These are phyloP conservation scores for Probosciger aterrimus DNA, from an alignment of 2,113 vertebrate species.

Conservation along the genomic window DNA sequence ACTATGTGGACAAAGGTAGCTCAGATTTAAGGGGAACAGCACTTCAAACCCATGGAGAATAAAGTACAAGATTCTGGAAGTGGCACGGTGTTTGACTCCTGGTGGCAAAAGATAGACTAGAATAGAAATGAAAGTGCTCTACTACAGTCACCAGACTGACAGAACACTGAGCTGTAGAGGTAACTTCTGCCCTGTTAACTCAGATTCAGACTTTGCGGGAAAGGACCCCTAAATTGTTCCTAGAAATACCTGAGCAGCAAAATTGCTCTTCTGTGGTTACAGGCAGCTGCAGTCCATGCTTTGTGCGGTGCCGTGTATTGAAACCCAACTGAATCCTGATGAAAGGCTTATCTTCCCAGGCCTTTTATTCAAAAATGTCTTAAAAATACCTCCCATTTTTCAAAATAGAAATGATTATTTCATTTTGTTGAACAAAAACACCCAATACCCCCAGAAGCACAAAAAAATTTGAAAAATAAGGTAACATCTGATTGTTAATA, in stretches of 20 bases:
- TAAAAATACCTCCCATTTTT: neutral
- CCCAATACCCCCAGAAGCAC: neutral
- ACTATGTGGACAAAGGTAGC: neutral
- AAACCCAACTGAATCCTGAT: neutral
- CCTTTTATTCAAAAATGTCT: neutral
- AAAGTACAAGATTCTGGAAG: neutral
- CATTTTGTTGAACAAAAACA: neutral
- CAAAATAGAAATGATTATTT: neutral
- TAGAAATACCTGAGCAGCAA: neutral
- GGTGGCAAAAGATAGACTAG: neutral
- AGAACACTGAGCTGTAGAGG: conserved; percentile 9
- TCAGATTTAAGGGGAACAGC: neutral
- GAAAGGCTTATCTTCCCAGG: neutral
- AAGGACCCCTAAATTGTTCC: neutral
- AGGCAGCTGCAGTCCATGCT: neutral
- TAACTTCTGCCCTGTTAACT: neutral
- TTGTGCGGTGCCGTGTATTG: neutral
- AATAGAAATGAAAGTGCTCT: neutral
- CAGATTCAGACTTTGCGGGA: neutral
- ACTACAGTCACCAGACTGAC: neutral
- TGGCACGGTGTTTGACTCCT: rapidly evolving
- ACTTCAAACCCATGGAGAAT: neutral
- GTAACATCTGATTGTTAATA: neutral
- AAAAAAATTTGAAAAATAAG: neutral
- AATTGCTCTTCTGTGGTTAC: neutral